Conservation (phyloP, 2,888 invertebrate species). For the Apoderus coryli region DNA sequence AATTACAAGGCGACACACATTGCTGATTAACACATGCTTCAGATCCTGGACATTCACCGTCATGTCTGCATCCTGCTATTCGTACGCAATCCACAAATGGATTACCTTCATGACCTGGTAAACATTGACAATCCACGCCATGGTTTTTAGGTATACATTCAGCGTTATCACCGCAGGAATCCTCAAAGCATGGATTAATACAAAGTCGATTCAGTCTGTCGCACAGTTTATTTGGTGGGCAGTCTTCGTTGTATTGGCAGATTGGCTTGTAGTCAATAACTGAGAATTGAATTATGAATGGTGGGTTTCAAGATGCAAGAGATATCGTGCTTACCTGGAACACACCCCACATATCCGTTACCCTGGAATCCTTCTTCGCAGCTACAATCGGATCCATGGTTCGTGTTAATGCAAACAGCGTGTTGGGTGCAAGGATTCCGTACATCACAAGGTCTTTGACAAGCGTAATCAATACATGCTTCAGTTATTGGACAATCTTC, state of each 20-base stretch:
- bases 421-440: conserved; percentile 72
- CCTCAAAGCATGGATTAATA: conserved; percentile 65
- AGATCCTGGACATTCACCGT: conserved; percentile 55
- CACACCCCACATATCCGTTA: conserved; percentile 70
- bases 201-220: conserved; percentile 73
- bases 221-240: conserved; percentile 72
- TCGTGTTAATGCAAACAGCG: conserved; percentile 76
- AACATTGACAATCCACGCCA: conserved; percentile 61
- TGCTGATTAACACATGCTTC: conserved; percentile 66
- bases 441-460: conserved; percentile 75
- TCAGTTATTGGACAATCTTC: conserved; percentile 75
- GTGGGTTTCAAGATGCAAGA: background rate
- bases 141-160: conserved; percentile 64
- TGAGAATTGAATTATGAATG: conserved; percentile 10
- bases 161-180: conserved; percentile 71
- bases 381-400: conserved; percentile 75
- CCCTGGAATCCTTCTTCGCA: conserved; percentile 78
- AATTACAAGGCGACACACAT: conserved; percentile 64
- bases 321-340: conserved; percentile 45
- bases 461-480: conserved; percentile 72
- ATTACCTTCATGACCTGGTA: conserved; percentile 59
- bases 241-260: conserved; percentile 84
- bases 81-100: conserved; percentile 56
- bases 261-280: conserved; percentile 38
- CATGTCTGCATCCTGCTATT: conserved; percentile 55